Evolutionary conservation across 1,140 invertebrate genomes (phyloP).

Genomic region (Palaemon carinicauda): DNA sequence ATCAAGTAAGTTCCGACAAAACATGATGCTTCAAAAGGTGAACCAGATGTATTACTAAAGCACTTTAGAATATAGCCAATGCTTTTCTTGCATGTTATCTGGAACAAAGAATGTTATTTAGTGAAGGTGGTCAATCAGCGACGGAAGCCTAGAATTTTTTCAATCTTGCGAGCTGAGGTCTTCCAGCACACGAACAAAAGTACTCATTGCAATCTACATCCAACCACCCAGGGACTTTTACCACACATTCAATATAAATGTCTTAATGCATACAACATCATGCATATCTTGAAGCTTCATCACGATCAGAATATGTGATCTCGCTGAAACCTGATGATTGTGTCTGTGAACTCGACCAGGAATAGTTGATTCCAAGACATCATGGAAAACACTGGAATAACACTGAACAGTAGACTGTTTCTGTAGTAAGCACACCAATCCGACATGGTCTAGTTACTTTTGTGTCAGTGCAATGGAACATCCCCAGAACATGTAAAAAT

Average conservation of each 20-base stretch:
- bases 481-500: background rate
- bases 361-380: background rate
- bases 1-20: background rate
- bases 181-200: background rate
- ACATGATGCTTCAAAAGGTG: background rate
- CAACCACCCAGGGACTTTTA: background rate
- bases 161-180: background rate
- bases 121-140: background rate
- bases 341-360: background rate
- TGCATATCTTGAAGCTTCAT: background rate
- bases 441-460: background rate
- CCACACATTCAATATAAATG: background rate
- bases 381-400: background rate
- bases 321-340: background rate
- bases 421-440: background rate
- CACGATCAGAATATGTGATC: background rate
- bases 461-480: background rate
- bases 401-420: background rate
- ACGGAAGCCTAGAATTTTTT: background rate
- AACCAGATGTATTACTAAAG: background rate
- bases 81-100: background rate
- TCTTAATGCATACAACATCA: background rate
- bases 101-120: background rate
- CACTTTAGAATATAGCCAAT: background rate
- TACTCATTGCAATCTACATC: background rate